phyloP scores from a whole-genome alignment of 1,140 invertebrate genomes.

The Aphaenogaster rudis region DNA sequence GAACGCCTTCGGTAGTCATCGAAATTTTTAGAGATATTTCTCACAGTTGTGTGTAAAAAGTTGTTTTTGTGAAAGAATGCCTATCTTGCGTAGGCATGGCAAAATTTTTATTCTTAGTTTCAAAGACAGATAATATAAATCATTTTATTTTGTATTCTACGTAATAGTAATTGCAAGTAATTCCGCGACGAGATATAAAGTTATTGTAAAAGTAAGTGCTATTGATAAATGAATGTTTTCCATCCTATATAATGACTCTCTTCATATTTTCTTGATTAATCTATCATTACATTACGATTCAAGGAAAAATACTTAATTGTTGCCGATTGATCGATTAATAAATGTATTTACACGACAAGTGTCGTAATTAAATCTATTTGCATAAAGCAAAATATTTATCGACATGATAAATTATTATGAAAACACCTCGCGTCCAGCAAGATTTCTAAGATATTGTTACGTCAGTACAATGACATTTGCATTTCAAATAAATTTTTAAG shows the following conservation, averaged over 20 bases:
- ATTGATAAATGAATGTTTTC: slow-evolving; percentile 3
- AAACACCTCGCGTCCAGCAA: not conserved
- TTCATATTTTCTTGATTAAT: not conserved
- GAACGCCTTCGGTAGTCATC: not conserved
- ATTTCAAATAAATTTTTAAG: not conserved
- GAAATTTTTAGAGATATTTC: slow-evolving; percentile 30
- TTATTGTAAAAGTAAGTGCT: not conserved
- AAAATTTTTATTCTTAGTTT: not conserved
- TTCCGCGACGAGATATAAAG: not conserved
- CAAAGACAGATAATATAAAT: not conserved
- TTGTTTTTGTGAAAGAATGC: not conserved
- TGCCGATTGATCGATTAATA: not conserved
- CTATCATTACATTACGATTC: not conserved
- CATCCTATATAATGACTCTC: not conserved
- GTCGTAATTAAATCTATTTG: slow-evolving; percentile 17
- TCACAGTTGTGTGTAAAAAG: not conserved
- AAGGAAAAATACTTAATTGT: not conserved
- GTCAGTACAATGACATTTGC: not conserved
- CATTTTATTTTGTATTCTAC: not conserved
- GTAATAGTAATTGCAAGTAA: not conserved
- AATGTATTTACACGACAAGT: not conserved
- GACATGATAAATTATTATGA: not conserved
- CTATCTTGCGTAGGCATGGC: not conserved
- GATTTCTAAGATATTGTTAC: not conserved
- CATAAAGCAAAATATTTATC: slow-evolving; percentile 6